Evolutionary conservation across 2,113 vertebrate species (phyloP), one percentile per base, ranked within the genome.

Genomic region (Sander lucioperca): DNA sequence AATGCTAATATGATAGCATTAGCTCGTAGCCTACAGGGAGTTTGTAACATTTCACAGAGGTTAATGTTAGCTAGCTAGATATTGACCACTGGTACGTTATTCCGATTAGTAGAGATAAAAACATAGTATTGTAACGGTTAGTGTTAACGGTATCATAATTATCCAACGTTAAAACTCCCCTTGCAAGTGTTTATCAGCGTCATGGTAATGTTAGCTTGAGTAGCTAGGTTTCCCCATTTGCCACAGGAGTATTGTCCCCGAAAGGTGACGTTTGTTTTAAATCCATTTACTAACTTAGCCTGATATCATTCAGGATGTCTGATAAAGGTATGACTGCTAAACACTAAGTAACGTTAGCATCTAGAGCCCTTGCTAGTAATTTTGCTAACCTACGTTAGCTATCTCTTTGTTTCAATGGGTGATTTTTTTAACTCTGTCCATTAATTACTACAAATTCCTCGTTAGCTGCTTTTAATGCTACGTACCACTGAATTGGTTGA

Each of bases 381-480:
- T 64, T 68, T 74, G 80, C 80, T 91, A 87, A 77, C 68, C 33
- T 61, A 1, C 6, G 50, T 70, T 80, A 87, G 80, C 77, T 74
- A 72, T 33, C 23, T 85, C 89, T 91, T 93, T 91, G 91, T 93
- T 82, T 83, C 21, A 63, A 12, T 72, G n/a, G 13, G 23, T 48
- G 45, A 18, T 47, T 87, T 58, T 72, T 64, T 16, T 19, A 56
- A 54, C 43, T n/a, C 5, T 25, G 13, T 50, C 6, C n/a, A 1
- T 13, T 7, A 10, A 11, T 5, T n/a, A 19, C 18, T 47, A 18
- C 8, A 16, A 23, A 57, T 14, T 47, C 8, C 14, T 2, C 6
- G 5, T 19, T 21, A 3, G 14, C 3, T 61, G 2, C 13, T 51
- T 15, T 11, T 9, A 51, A 48, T 62, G 12, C 3, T 11, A 5